These are phyloP conservation scores for Maniola jurtina DNA, from an alignment of 1,140 invertebrate species.

Conservation along the genomic window DNA sequence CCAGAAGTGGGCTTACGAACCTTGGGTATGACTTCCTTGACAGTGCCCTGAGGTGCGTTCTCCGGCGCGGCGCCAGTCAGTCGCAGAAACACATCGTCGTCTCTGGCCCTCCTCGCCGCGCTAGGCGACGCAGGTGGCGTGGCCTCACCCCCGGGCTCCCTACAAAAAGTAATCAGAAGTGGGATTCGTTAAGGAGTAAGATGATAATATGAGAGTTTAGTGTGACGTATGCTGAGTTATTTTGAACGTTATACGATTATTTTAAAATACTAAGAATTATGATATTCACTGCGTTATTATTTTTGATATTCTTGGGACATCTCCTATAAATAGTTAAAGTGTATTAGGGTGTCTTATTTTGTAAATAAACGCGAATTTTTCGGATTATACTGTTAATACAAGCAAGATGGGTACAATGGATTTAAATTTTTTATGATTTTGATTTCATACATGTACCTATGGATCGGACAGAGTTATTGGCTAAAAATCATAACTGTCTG, in stretches of 20 bases:
- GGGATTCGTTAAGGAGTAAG: neutral
- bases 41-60: slow-evolving; percentile 81
- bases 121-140: slow-evolving; percentile 84
- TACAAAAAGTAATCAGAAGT: neutral
- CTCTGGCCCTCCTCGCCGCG: slow-evolving; percentile 81
- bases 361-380: too few species aligned
- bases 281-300: neutral
- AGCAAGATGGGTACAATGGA: too few species aligned
- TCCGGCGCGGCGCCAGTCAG: slow-evolving; percentile 81
- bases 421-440: too few species aligned
- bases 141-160: slow-evolving; percentile 35
- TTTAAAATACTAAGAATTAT: neutral
- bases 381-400: too few species aligned
- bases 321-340: too few species aligned
- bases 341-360: too few species aligned
- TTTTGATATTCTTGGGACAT: too few species aligned
- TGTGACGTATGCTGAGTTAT: neutral
- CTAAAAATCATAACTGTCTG: neutral
- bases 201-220: neutral
- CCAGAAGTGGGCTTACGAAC: slow-evolving; percentile 52
- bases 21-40: slow-evolving; percentile 83
- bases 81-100: slow-evolving; percentile 91
- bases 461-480: too few species aligned
- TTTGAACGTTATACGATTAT: neutral
- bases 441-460: too few species aligned